These are phyloP conservation scores for Palythoa grandis DNA, from an alignment of 92 coral and sea anemone genomes.

Conservation along the genomic window DNA sequence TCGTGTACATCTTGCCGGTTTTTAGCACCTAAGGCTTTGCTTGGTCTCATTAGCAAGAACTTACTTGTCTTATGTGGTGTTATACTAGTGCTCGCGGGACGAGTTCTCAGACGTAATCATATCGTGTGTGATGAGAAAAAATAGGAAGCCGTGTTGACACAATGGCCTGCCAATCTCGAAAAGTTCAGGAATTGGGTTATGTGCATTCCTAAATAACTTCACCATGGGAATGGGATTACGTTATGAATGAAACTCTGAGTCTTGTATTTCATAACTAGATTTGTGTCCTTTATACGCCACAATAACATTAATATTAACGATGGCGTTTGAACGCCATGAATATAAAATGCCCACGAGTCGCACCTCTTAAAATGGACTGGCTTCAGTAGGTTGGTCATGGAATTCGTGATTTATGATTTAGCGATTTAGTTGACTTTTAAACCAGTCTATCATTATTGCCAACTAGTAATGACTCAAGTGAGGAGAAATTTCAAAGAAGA, in stretches of 20 bases:
- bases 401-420: neutral
- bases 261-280: neutral
- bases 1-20: constrained; percentile 26
- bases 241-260: constrained; percentile 23
- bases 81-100: neutral
- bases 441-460: neutral
- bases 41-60: constrained; percentile 28
- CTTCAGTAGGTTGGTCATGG: neutral
- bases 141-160: constrained; percentile 23
- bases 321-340: constrained; percentile 14
- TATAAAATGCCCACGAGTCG: constrained; percentile 30
- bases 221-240: constrained; percentile 16
- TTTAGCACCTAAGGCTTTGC: constrained; percentile 31
- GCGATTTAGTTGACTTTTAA: neutral
- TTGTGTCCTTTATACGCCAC: constrained; percentile 8
- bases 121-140: neutral
- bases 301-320: constrained; percentile 41
- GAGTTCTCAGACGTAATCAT: constrained; percentile 15
- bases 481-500: neutral
- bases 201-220: constrained; percentile 2
- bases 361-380: constrained; percentile 16
- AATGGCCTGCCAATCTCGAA: constrained; percentile 4
- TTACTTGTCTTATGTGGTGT: constrained; percentile 33
- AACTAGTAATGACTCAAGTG: neutral
- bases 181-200: constrained; percentile 20